phyloP scores from a whole-genome alignment of 2,797 vertebrate genomes.

The Anguilla obscura region DNA sequence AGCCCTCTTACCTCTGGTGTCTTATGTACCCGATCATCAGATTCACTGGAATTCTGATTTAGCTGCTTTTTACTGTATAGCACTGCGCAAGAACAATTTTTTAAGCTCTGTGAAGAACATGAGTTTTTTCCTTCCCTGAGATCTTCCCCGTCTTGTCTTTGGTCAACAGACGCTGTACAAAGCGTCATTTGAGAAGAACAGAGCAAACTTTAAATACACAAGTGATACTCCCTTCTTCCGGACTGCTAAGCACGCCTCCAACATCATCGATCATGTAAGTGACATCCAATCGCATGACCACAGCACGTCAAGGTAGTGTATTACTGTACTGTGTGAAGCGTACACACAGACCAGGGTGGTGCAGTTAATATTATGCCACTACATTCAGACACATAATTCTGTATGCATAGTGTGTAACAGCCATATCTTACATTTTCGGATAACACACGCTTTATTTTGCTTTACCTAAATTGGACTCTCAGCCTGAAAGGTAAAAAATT shows the following conservation, averaged over 20 bases:
- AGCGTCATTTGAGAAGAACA: slow-evolving; percentile 86
- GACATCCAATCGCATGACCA: not conserved
- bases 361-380: not conserved
- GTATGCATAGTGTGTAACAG: not conserved
- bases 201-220: slow-evolving; percentile 86
- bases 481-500: not conserved
- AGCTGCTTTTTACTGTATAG: not conserved
- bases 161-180: slow-evolving; percentile 87
- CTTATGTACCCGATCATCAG: not conserved
- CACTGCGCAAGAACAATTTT: not conserved
- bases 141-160: slow-evolving; percentile 31
- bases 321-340: not conserved
- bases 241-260: slow-evolving; percentile 82
- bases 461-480: not conserved
- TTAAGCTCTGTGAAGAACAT: not conserved
- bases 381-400: not conserved
- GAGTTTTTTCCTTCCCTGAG: not conserved
- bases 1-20: not conserved
- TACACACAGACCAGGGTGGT: not conserved
- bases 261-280: slow-evolving; percentile 82
- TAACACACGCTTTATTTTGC: not conserved
- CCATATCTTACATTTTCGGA: not conserved
- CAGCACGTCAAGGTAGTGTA: not conserved
- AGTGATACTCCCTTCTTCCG: slow-evolving; percentile 85
- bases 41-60: not conserved